A percentile compares a stretch with the other conserved stretches of the same genome.
phyloP scores from a whole-genome alignment of 23 tunicate genomes.

The Ciona savignyi region DNA sequence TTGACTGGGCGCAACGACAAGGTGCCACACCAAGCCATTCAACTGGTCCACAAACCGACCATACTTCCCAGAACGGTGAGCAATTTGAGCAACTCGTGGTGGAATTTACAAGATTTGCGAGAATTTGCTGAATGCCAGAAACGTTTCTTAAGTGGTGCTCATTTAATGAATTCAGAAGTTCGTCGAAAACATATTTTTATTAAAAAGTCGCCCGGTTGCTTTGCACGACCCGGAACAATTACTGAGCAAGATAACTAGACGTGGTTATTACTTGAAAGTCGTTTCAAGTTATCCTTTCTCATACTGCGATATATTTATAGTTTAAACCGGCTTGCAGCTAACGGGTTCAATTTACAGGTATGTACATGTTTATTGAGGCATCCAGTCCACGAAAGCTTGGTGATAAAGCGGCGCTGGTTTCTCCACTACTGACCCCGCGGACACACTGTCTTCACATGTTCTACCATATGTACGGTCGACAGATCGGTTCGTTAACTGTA shows the following conservation, averaged over 20 bases:
- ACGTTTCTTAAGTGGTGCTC: too few species aligned
- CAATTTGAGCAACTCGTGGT: neutral
- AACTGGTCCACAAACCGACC: conserved; percentile 91
- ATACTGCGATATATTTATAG: too few species aligned
- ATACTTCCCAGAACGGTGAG: conserved; percentile 59
- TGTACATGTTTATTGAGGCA: conserved; percentile 87
- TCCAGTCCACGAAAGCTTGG: conserved; percentile 71
- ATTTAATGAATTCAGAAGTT: too few species aligned
- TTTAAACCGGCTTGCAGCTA: too few species aligned
- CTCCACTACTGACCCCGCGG: conserved; percentile 52
- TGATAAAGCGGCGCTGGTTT: conserved; percentile 53
- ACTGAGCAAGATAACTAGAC: too few species aligned
- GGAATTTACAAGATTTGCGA: too few species aligned
- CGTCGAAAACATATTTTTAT: too few species aligned
- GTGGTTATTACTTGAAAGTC: too few species aligned
- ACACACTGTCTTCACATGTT: conserved; percentile 70
- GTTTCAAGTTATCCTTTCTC: too few species aligned
- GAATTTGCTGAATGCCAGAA: too few species aligned
- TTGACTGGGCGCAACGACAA: conserved; percentile 46
- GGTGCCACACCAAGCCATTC: conserved; percentile 82
- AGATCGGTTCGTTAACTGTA: conserved; percentile 65
- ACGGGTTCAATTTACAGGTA: conserved; percentile 41
- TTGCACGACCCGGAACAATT: too few species aligned
- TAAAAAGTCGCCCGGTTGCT: too few species aligned
- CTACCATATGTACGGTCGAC: conserved; percentile 97